Conservation (phyloP, 2,888 invertebrate genomes). For the Lasiommata megera region DNA sequence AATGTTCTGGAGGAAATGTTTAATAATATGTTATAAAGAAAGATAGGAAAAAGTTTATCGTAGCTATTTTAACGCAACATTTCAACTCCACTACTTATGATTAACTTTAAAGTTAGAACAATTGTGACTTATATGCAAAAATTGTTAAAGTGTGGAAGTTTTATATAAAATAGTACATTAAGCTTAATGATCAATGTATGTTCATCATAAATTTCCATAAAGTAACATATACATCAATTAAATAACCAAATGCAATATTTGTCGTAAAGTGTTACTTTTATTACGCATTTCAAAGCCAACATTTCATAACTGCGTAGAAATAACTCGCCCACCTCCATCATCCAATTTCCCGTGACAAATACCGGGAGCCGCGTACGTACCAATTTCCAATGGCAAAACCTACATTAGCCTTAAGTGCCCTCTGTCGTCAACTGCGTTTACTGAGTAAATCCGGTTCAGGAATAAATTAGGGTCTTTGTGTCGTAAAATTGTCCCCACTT, state of each 20-base stretch:
- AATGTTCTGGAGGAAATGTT: too few relatives aligned
- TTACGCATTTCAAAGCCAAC: background rate
- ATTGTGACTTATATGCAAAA: too few relatives aligned
- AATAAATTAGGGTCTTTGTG: slow-evolving; percentile 78
- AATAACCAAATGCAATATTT: background rate
- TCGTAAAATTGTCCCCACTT: slow-evolving; percentile 57
- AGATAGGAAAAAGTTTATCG: too few relatives aligned
- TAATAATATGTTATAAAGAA: too few relatives aligned
- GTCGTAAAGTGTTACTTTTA: background rate
- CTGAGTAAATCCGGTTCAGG: slow-evolving; percentile 74
- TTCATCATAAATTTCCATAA: too few relatives aligned
- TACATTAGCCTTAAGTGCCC: slow-evolving; percentile 74
- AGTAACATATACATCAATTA: background rate
- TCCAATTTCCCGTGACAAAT: slow-evolving; percentile 71
- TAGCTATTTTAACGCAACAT: too few relatives aligned
- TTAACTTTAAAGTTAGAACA: too few relatives aligned
- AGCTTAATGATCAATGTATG: too few relatives aligned
- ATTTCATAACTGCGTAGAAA: background rate
- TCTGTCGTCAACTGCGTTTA: slow-evolving; percentile 68
- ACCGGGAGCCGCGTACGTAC: slow-evolving; percentile 59
- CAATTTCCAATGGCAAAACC: slow-evolving; percentile 75
- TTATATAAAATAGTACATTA: too few relatives aligned
- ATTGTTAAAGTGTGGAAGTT: too few relatives aligned
- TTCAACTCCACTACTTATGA: too few relatives aligned
- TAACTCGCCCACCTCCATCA: slow-evolving; percentile 42